A percentile compares a stretch with the other conserved stretches of the same genome.
Evolutionary conservation across 2,888 invertebrate species (phyloP).

Genomic region (Mycalesis mineus): DNA sequence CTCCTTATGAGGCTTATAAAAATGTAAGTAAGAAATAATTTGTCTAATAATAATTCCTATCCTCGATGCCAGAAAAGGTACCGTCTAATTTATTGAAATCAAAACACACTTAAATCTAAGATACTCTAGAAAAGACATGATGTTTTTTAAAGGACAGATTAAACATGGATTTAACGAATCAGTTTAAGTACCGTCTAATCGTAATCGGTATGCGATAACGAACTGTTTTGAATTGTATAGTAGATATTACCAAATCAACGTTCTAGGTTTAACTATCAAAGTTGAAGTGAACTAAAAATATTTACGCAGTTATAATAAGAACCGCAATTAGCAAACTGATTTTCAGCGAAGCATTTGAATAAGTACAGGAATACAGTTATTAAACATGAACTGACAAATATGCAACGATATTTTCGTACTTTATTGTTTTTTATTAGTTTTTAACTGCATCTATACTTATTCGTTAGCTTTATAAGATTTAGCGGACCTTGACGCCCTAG

Average conservation of each 20-base stretch:
- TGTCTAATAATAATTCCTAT: not conserved
- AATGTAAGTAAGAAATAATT: too few species aligned
- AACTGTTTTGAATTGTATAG: constrained; percentile 16
- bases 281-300: not conserved
- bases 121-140: not conserved
- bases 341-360: not conserved
- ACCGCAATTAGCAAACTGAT: not conserved
- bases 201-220: constrained; percentile 16
- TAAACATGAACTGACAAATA: too few species aligned
- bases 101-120: not conserved
- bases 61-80: not conserved
- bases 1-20: too few species aligned
- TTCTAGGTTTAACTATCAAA: constrained; percentile 32
- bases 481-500: too few species aligned
- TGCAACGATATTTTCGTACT: too few species aligned
- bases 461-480: too few species aligned
- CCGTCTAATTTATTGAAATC: too few species aligned
- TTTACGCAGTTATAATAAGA: not conserved
- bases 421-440: too few species aligned
- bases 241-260: constrained; percentile 25
- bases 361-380: too few species aligned
- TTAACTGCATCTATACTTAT: too few species aligned
- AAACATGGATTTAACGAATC: not conserved
- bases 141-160: not conserved
- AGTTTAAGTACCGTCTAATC: not conserved